Evolutionary conservation across 2,797 vertebrate species (phyloP).

Genomic region (Cynodonichthys magdalenae): DNA sequence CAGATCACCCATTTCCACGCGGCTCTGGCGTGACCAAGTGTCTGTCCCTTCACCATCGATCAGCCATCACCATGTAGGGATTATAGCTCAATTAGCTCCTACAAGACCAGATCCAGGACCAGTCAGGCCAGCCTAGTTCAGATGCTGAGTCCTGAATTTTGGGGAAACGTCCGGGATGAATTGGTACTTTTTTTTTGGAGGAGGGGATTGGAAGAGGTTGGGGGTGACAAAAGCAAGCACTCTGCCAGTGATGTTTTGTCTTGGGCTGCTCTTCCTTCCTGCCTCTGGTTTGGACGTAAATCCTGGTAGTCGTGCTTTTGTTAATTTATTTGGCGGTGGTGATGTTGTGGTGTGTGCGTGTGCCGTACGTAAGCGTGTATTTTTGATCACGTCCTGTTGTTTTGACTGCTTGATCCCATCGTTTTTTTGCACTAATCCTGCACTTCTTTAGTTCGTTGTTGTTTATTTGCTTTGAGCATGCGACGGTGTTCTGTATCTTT

Average conservation of each 20-base stretch:
- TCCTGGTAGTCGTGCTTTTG: slow-evolving; percentile 61
- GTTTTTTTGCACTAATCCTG: slow-evolving; percentile 69
- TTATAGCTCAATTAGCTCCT: slow-evolving; percentile 68
- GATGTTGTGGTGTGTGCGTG: slow-evolving; percentile 51
- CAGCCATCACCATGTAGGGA: slow-evolving; percentile 79
- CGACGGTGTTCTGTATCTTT: slow-evolving; percentile 63
- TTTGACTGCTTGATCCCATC: slow-evolving; percentile 73
- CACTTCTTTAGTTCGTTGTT: slow-evolving; percentile 54
- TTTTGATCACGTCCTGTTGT: slow-evolving; percentile 58
- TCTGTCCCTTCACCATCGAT: slow-evolving; percentile 84
- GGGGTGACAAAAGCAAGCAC: slow-evolving; percentile 70
- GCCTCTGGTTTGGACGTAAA: slow-evolving; percentile 75
- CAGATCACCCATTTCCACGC: slow-evolving; percentile 74
- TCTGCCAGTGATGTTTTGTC: slow-evolving; percentile 77
- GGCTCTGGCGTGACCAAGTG: slow-evolving; percentile 75
- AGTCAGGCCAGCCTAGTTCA: slow-evolving; percentile 57
- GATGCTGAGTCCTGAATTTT: slow-evolving; percentile 51
- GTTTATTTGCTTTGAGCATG: slow-evolving; percentile 76
- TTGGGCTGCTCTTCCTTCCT: slow-evolving; percentile 80
- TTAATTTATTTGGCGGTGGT: slow-evolving; percentile 27
- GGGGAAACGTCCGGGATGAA: slow-evolving; percentile 16
- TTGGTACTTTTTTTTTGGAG: slow-evolving; percentile 54
- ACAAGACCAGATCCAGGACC: slow-evolving; percentile 68
- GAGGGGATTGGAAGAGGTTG: slow-evolving; percentile 26
- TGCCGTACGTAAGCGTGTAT: slow-evolving; percentile 43